phyloP scores from a whole-genome alignment of 2,797 vertebrate species.

The Arremon aurantiirostris region DNA sequence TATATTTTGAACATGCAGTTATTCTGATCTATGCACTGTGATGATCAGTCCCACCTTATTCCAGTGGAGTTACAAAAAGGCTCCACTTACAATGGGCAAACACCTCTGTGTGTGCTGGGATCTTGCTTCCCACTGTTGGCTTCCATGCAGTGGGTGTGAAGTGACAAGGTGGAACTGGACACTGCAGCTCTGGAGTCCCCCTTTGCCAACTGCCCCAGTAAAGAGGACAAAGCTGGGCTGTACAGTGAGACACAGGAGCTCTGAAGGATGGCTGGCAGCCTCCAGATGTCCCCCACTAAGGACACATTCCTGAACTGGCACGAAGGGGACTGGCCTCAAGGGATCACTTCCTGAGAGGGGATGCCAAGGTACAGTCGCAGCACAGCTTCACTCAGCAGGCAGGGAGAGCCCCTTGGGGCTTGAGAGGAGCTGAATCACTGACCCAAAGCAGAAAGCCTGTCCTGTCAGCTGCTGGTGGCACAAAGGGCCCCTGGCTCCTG shows the following conservation, averaged over 20 bases:
- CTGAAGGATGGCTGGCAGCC: background rate
- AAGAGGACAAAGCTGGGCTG: background rate
- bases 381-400: rapidly evolving
- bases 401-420: background rate
- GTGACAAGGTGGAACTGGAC: background rate
- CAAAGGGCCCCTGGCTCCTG: background rate
- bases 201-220: background rate
- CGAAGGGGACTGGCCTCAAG: rapidly evolving
- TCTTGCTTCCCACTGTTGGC: background rate
- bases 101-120: background rate
- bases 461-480: background rate
- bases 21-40: background rate
- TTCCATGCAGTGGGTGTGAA: rapidly evolving
- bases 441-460: background rate
- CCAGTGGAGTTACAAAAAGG: background rate
- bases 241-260: rapidly evolving
- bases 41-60: background rate
- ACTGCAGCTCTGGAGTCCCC: background rate
- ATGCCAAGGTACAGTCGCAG: rapidly evolving
- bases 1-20: background rate
- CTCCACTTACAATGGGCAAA: background rate
- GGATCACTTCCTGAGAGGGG: background rate
- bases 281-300: background rate
- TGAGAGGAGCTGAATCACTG: background rate
- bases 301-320: background rate